Evolutionary conservation across 2,113 vertebrate species (phyloP).

Genomic region (Ptychochromis oligacanthus): DNA sequence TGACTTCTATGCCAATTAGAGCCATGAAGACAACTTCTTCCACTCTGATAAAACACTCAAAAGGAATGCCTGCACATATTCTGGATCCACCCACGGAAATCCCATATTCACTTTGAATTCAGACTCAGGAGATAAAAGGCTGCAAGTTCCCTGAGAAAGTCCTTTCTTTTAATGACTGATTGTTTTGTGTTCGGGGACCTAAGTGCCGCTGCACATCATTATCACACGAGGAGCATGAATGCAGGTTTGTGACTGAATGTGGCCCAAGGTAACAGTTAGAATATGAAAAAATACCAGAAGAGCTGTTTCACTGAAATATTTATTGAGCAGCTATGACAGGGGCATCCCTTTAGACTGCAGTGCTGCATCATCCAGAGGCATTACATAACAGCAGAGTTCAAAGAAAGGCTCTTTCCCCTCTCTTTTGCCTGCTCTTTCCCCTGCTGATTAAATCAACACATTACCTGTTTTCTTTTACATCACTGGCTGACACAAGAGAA

Average conservation of each 20-base stretch:
- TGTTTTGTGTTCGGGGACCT: background rate
- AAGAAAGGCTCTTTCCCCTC: background rate
- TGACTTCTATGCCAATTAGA: constrained; percentile 27
- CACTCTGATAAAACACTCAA: background rate
- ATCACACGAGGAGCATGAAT: background rate
- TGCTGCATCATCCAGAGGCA: constrained; percentile 8
- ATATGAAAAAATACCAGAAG: constrained; percentile 1
- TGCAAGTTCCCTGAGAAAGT: background rate
- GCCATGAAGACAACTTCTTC: background rate
- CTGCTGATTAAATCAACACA: background rate
- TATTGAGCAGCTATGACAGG: constrained; percentile 23
- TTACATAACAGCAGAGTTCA: constrained; percentile 52
- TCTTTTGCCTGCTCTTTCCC: background rate
- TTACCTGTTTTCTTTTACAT: too few relatives aligned
- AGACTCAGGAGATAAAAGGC: constrained; percentile 7
- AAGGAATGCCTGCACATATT: background rate
- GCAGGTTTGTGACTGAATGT: background rate
- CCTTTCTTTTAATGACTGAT: background rate
- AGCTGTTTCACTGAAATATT: constrained; percentile 51
- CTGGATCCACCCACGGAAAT: constrained; percentile 38
- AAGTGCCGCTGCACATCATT: background rate
- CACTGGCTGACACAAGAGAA: too few relatives aligned
- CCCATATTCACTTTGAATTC: constrained; percentile 5
- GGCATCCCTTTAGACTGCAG: constrained; percentile 25
- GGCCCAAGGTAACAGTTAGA: background rate